These are phyloP conservation scores for Clunio marinus DNA, from an alignment of 2,888 invertebrate species.

Conservation along the genomic window DNA sequence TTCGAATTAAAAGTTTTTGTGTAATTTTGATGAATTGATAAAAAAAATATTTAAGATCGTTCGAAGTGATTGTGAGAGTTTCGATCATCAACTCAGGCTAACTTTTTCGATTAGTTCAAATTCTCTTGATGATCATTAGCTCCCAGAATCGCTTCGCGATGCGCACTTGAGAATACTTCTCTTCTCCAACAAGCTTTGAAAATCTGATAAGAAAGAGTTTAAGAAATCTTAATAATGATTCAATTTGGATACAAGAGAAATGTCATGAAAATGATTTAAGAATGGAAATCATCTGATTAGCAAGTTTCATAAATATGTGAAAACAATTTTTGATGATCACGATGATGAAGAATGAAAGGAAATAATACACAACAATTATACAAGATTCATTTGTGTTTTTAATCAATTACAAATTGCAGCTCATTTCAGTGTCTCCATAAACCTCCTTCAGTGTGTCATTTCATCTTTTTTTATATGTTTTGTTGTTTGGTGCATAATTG, in stretches of 20 bases:
- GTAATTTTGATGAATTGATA: constrained; percentile 12
- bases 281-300: neutral
- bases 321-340: constrained; percentile 24
- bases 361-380: constrained; percentile 24
- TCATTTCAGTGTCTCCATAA: too few relatives aligned
- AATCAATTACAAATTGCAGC: neutral
- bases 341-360: constrained; percentile 1
- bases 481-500: neutral
- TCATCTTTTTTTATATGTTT: constrained; percentile 11
- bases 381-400: neutral
- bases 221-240: too few relatives aligned
- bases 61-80: neutral
- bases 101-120: too few relatives aligned
- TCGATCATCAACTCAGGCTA: too few relatives aligned
- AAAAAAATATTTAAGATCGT: neutral
- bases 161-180: neutral
- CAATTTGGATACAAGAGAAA: too few relatives aligned
- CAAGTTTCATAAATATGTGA: neutral
- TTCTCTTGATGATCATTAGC: too few relatives aligned
- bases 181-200: constrained; percentile 5
- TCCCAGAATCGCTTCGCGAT: neutral
- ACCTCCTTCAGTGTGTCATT: neutral
- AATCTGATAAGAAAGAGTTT: constrained; percentile 5
- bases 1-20: constrained; percentile 15
- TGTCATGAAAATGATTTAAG: neutral